phyloP scores from a whole-genome alignment of 2,797 vertebrate genomes.

The Pseudochromis fuscus region DNA sequence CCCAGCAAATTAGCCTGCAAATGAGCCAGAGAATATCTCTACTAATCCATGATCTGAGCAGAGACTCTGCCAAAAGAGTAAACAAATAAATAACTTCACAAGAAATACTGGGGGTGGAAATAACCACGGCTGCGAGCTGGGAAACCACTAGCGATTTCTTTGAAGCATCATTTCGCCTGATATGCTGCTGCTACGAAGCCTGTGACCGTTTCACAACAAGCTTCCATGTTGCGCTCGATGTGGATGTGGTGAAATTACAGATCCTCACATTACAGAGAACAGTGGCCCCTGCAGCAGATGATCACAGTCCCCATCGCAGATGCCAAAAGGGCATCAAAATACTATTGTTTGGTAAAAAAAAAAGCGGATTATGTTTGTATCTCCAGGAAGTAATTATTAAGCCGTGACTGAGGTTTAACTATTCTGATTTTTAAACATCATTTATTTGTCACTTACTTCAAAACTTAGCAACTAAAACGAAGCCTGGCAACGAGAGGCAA shows the following conservation, averaged over 20 bases:
- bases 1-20: slow-evolving; percentile 85
- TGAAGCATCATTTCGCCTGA: slow-evolving; percentile 75
- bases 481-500: neutral
- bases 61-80: slow-evolving; percentile 77
- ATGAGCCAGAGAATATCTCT: slow-evolving; percentile 84
- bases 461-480: neutral
- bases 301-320: slow-evolving; percentile 53
- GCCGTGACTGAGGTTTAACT: no score
- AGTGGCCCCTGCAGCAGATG: slow-evolving; percentile 45
- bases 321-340: slow-evolving; percentile 57
- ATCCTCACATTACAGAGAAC: slow-evolving; percentile 44
- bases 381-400: slow-evolving; percentile 14
- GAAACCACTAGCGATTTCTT: slow-evolving; percentile 75
- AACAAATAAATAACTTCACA: slow-evolving; percentile 84
- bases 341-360: slow-evolving; percentile 41
- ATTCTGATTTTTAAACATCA: no score
- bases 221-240: slow-evolving; percentile 59
- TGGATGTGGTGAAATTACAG: slow-evolving; percentile 63
- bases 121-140: slow-evolving; percentile 66
- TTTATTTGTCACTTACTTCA: neutral
- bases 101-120: slow-evolving; percentile 74
- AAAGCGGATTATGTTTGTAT: slow-evolving; percentile 22
- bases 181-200: slow-evolving; percentile 49
- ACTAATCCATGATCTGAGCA: slow-evolving; percentile 85
- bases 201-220: slow-evolving; percentile 61